Conservation (phyloP, 2,113 vertebrate genomes). For the Cnemophilus loriae region DNA sequence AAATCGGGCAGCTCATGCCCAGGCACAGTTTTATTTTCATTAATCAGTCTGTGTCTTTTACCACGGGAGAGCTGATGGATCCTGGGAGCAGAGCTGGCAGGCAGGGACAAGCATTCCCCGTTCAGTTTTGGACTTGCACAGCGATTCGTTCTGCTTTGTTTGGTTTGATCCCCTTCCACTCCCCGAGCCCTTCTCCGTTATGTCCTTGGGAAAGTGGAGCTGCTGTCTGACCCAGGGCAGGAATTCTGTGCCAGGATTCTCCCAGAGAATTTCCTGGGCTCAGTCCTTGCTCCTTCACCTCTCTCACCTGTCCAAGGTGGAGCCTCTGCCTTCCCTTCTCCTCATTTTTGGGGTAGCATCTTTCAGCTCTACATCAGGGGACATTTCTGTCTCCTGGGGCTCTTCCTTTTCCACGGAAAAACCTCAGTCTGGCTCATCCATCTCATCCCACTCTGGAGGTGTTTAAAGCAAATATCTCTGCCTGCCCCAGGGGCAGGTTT, state of each 20-base stretch:
- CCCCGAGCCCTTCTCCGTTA: background rate
- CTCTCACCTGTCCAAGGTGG: background rate
- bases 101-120: conserved; percentile 2
- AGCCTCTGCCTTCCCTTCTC: background rate
- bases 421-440: background rate
- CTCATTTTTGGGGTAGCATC: background rate
- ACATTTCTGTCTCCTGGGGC: background rate
- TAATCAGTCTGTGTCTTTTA: conserved; percentile 20
- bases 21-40: background rate
- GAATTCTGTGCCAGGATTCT: background rate
- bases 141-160: background rate
- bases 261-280: background rate
- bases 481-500: background rate
- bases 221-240: background rate
- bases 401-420: background rate
- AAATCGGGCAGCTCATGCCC: background rate
- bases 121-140: background rate
- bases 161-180: background rate
- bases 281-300: background rate
- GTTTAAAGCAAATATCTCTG: background rate
- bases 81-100: background rate
- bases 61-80: conserved; percentile 24
- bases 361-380: background rate
- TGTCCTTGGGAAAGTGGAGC: background rate
- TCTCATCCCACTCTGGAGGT: background rate